Evolutionary conservation across 2,113 vertebrate genomes (phyloP), one percentile per base, ranked within the genome.

Genomic region (Hemibagrus wyckioides): DNA sequence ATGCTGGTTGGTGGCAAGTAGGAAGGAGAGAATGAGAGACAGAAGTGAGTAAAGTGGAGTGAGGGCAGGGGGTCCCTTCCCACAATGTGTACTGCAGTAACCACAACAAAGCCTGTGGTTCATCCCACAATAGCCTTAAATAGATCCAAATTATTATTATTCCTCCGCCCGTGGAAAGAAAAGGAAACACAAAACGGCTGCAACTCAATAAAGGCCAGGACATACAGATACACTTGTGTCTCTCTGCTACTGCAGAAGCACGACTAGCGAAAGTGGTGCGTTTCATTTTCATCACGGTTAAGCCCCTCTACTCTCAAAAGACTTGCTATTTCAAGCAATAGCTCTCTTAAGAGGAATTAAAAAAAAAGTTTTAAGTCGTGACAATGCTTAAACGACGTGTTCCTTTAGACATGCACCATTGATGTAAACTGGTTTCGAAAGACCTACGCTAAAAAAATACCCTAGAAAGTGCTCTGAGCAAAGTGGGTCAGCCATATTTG

Each of bases 81-180:
- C 95, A 95, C 93, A 95, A 95, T 96, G 95, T 96, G 96, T 95
- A 96, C 94, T 95, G 94, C 95, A 95, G 92, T 95, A 96, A 97
- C 97, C 97, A 97, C 97, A 98, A 97, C 96, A 97, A 96, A 97
- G 96, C 90, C 94, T 96, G 97, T 94, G 97, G 97, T 97, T 97
- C 96, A 95, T 96, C 94, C 96, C 95, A 96, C 95, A 96, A 94
- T 95, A 87, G 94, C 94, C 95, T 95, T 96, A 96, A 97, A 97
- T 96, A 95, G 95, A 95, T 96, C 95, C 95, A 96, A 96, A 97
- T 97, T 96, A 96, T 94, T 95, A 95, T 96, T 96, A 96, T 96
- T 96, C 95, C 96, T 96, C 95, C 92, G 93, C 93, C 94, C 93
- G 93, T 95, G 94, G 94, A 94, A 96, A 96, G 93, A 92, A 94